Percentiles rank a stretch among this genome's conserved stretches.
phyloP scores from a whole-genome alignment of 2,797 vertebrate genomes.

The Coranthus polyacanthus region DNA sequence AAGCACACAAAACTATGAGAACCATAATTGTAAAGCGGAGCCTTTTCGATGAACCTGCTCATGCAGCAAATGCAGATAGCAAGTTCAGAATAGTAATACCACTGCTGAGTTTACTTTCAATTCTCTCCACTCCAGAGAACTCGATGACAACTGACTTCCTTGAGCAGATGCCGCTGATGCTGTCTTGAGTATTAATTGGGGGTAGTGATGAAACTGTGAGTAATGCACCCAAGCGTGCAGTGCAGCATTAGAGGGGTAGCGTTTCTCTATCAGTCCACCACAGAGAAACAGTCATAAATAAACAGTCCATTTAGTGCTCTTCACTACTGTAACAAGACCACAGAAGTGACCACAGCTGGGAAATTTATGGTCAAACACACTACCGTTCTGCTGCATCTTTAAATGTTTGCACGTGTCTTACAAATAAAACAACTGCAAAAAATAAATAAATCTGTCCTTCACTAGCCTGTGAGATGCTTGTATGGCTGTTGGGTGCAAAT shows the following conservation, averaged over 20 bases:
- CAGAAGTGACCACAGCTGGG: slow-evolving; percentile 61
- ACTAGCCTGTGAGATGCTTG: slow-evolving; percentile 11
- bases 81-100: slow-evolving; percentile 44
- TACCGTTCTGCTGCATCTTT: slow-evolving; percentile 42
- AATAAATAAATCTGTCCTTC: not conserved
- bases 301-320: slow-evolving; percentile 62
- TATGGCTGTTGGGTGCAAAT: slow-evolving; percentile 10
- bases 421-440: slow-evolving; percentile 9
- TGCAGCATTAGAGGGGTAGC: slow-evolving; percentile 25
- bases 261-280: slow-evolving; percentile 45
- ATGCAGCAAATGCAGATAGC: slow-evolving; percentile 11
- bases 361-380: slow-evolving; percentile 55
- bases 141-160: slow-evolving; percentile 53
- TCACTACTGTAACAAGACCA: slow-evolving; percentile 60
- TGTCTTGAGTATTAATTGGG: slow-evolving; percentile 68
- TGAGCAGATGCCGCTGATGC: slow-evolving; percentile 66
- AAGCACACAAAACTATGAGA: slow-evolving; percentile 23
- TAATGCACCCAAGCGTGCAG: slow-evolving; percentile 50
- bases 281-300: slow-evolving; percentile 62
- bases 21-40: slow-evolving; percentile 22
- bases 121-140: slow-evolving; percentile 47
- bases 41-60: slow-evolving; percentile 40
- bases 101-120: slow-evolving; percentile 35
- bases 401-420: slow-evolving; percentile 25
- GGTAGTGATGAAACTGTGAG: slow-evolving; percentile 74